Conservation (phyloP, 1,140 invertebrate genomes). For the Luehdorfia chinensis region DNA sequence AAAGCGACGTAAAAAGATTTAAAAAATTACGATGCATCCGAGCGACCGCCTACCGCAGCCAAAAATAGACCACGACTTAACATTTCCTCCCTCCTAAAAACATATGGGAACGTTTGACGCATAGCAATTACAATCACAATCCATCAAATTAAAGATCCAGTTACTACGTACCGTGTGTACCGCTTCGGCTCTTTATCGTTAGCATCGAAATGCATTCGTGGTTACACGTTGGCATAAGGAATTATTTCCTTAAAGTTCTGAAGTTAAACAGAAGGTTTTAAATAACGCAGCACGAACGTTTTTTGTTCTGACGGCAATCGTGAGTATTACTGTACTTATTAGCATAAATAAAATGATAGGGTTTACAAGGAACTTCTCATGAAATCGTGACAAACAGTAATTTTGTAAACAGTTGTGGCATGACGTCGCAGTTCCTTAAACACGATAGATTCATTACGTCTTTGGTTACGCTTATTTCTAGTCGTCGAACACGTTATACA, state of each 20-base stretch:
- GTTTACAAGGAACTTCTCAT: too few species aligned
- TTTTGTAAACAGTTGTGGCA: too few species aligned
- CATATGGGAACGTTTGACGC: neutral
- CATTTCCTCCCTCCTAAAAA: neutral
- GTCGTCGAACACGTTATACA: too few species aligned
- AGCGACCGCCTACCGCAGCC: constrained; percentile 73
- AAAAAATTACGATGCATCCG: constrained; percentile 54
- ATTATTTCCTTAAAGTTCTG: constrained; percentile 48
- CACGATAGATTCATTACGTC: too few species aligned
- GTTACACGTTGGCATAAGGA: constrained; percentile 53
- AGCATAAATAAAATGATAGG: too few species aligned
- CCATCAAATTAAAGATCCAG: neutral
- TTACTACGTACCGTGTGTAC: neutral
- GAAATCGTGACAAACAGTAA: too few species aligned
- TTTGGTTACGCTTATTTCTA: too few species aligned
- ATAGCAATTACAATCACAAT: constrained; percentile 17
- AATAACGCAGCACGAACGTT: constrained; percentile 27
- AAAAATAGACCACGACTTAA: constrained; percentile 58
- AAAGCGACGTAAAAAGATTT: constrained; percentile 47
- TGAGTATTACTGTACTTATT: too few species aligned
- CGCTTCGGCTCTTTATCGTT: neutral
- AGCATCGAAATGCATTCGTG: constrained; percentile 28
- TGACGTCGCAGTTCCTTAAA: too few species aligned
- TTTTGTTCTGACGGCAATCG: too few species aligned
- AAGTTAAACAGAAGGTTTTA: constrained; percentile 38